Percentiles rank a stretch among this genome's conserved stretches.
phyloP scores from a whole-genome alignment of 2,888 invertebrate species.

The Cephus rjabovi region DNA sequence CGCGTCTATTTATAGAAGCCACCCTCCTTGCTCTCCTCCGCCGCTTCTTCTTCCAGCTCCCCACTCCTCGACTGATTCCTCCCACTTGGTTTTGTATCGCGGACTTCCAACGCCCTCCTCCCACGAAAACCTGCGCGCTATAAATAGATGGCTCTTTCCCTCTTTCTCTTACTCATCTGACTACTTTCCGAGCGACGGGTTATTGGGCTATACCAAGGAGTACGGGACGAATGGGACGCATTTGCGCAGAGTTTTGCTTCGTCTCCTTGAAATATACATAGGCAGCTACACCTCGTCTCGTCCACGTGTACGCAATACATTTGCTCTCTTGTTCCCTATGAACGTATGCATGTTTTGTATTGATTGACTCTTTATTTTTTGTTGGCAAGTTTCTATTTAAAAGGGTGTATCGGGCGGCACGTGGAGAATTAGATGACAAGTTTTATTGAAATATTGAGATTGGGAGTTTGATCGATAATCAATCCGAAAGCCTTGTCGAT shows the following conservation, averaged over 20 bases:
- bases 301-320: neutral
- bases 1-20: conserved; percentile 54
- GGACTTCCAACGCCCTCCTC: conserved; percentile 16
- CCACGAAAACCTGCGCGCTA: conserved; percentile 49
- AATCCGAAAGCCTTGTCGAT: neutral
- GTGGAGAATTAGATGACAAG: neutral
- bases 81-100: conserved; percentile 1
- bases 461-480: neutral
- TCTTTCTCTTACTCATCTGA: conserved; percentile 14
- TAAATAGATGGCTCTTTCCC: conserved; percentile 36
- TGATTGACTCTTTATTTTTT: neutral
- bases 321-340: neutral
- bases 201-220: neutral
- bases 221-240: neutral
- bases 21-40: conserved; percentile 24
- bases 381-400: neutral
- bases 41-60: conserved; percentile 26
- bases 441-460: neutral
- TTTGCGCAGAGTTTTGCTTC: neutral
- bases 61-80: conserved; percentile 27
- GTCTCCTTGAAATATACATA: neutral
- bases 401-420: neutral
- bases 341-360: neutral
- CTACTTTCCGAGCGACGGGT: neutral
- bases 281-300: neutral